Evolutionary conservation across 2,113 vertebrate species (phyloP).

Genomic region (Gymnarchus niloticus): DNA sequence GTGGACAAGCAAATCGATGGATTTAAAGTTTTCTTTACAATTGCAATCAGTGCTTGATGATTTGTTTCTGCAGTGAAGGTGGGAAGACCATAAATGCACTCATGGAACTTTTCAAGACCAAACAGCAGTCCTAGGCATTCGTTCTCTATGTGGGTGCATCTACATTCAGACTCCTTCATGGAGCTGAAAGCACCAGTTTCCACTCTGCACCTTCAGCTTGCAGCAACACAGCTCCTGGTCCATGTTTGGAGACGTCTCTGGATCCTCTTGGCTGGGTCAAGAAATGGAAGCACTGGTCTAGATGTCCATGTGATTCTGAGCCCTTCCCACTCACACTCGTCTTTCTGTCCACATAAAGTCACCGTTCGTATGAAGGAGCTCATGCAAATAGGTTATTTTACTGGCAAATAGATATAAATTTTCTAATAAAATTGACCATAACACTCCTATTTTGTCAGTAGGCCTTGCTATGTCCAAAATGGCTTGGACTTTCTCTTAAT

Average conservation of each 20-base stretch:
- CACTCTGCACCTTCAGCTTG: conserved; percentile 20
- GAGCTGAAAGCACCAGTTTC: conserved; percentile 24
- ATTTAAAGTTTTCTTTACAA: conserved; percentile 14
- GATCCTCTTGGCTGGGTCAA: conserved; percentile 16
- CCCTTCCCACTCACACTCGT: conserved; percentile 27
- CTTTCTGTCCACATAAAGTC: conserved; percentile 2
- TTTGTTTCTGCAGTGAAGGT: conserved; percentile 13
- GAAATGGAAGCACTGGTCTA: conserved; percentile 18
- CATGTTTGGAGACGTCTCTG: conserved; percentile 26
- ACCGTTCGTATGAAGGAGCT: background rate
- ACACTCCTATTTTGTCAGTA: conserved; percentile 11
- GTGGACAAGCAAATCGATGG: too few species aligned
- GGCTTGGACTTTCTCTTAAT: background rate
- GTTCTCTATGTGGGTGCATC: conserved; percentile 31
- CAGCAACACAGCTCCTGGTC: conserved; percentile 25
- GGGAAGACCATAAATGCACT: background rate
- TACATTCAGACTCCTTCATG: conserved; percentile 16
- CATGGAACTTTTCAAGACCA: conserved; percentile 27
- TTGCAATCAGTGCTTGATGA: background rate
- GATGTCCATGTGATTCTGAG: conserved; percentile 13
- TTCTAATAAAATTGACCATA: conserved; percentile 16
- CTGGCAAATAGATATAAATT: conserved; percentile 16
- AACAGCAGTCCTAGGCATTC: conserved; percentile 25
- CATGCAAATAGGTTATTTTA: background rate
- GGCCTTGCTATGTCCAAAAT: background rate